Conservation (phyloP, 1,140 invertebrate species). For the Drosophila bipectinata region DNA sequence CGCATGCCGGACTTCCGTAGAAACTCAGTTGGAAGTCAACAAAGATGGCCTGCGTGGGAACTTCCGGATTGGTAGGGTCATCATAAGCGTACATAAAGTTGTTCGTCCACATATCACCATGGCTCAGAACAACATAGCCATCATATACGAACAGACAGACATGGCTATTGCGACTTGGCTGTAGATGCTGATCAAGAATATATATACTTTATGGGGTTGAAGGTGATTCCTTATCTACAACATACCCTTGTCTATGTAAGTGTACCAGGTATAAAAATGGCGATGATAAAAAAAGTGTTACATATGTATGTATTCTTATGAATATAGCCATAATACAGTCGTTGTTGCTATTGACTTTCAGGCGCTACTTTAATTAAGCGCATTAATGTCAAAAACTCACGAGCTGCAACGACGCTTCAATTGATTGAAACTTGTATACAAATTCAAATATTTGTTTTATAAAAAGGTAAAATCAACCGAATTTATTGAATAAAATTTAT, state of each 20-base stretch:
- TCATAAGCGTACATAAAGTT: constrained; percentile 88
- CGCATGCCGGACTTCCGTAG: constrained; percentile 75
- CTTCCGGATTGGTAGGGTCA: constrained; percentile 73
- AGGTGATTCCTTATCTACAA: no score
- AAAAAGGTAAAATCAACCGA: no score
- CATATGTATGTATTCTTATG: no score
- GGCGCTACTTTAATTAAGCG: constrained; percentile 74
- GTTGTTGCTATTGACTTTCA: constrained; percentile 60
- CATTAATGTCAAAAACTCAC: constrained; percentile 77
- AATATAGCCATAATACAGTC: neutral
- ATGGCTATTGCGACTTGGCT: no score
- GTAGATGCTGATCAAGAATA: no score
- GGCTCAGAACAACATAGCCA: constrained; percentile 85
- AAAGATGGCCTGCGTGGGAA: constrained; percentile 85
- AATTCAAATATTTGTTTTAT: neutral
- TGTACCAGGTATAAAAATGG: no score
- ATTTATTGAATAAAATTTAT: neutral
- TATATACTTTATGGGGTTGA: no score
- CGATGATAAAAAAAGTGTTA: no score
- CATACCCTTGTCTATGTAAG: no score
- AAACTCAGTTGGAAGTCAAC: constrained; percentile 82
- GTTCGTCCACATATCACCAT: constrained; percentile 88
- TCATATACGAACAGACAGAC: no score
- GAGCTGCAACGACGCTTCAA: constrained; percentile 25
- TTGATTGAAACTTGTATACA: neutral